Base-by-base conservation (phyloP, 2,113 vertebrate genomes). In the Cynoglossus semilaevis region DNA sequence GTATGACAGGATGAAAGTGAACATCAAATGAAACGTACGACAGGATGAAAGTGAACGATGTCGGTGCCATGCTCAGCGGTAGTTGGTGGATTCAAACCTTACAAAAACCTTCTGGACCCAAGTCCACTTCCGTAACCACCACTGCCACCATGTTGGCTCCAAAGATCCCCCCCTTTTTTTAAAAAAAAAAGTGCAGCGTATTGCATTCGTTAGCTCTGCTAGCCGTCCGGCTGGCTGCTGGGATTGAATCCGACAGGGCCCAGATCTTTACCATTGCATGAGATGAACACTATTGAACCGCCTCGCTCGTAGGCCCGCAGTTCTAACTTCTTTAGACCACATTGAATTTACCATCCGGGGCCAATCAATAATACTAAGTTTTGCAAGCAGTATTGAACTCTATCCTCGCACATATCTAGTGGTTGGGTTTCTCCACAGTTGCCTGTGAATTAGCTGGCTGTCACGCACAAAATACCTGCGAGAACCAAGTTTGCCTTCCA, bases 361-460 rank as follows among this genome's bases (percentile, higher is more conserved):
- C 72, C n/a, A 86, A 91, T 91, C 89, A 88, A 91, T 91, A 91
- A 87, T 88, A 85, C 85, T 90, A 90, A 89, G 88, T 91, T 90
- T 90, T 87, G 86, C 81, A 85, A 85, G 84, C 87, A 58, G 82
- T 90, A 89, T 89, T 87, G 88, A 91, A 89, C 85, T 85, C 71
- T 70, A 76, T 81, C 82, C 85, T 86, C 80, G 81, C 82, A 84
- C 86, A 67, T 83, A 74, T 67, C 72, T 73, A 53, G 70, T 82
- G 76, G 76, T 84, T 71, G 81, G 78, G n/a, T 81, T 90, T 88
- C 80, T 80, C 48, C 62, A 70, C 74, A 70, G 81, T 89, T 88
- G 84, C 81, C 83, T 80, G 76, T 70, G 84, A 89, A 84, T 86
- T 67, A 81, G 80, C 79, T 63, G 81, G 52, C 81, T 67, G 81